phyloP scores from a whole-genome alignment of 2,888 invertebrate species.

The Bellardia pandia region DNA sequence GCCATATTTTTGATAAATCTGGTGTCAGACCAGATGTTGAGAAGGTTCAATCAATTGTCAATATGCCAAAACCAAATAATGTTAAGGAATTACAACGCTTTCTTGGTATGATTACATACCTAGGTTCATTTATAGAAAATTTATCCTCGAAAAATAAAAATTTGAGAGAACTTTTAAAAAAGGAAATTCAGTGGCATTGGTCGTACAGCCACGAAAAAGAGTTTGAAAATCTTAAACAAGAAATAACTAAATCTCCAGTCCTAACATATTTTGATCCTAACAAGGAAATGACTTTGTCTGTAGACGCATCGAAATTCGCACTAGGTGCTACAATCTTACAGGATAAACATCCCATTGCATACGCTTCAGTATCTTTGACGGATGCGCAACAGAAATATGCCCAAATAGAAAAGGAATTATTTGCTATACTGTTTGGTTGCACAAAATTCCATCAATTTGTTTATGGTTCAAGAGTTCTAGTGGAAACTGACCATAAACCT shows the following conservation, averaged over 20 bases:
- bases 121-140: not conserved
- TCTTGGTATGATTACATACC: not conserved
- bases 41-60: not conserved
- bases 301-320: not conserved
- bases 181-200: constrained; percentile 3
- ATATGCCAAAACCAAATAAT: not conserved
- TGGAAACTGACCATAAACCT: not conserved
- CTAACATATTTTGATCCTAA: not conserved
- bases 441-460: constrained; percentile 11
- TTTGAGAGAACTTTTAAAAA: not conserved
- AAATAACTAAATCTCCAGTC: not conserved
- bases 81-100: not conserved
- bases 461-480: not conserved
- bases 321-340: not conserved
- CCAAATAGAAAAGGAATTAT: constrained; percentile 1
- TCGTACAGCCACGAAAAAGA: not conserved
- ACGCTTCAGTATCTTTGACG: not conserved
- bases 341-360: too few species aligned
- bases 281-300: not conserved
- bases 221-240: not conserved
- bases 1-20: not conserved
- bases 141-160: not conserved
- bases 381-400: not conserved
- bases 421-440: not conserved
- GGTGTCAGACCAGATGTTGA: not conserved